Evolutionary conservation across 2,888 invertebrate genomes (phyloP).

Genomic region (Acronicta aceris): DNA sequence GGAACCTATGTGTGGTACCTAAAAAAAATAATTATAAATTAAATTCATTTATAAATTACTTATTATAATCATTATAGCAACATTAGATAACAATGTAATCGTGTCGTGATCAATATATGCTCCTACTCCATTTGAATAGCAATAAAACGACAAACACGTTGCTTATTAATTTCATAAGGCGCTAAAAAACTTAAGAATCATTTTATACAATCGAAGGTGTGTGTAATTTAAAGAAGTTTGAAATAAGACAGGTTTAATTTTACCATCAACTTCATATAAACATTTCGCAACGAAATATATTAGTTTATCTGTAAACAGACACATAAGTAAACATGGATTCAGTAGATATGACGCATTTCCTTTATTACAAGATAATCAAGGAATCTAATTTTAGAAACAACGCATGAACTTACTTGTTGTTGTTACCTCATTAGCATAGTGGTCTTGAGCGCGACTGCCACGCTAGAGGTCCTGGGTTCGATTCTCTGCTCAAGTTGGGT

Average conservation of each 20-base stretch:
- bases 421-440: too few species aligned
- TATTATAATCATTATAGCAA: too few species aligned
- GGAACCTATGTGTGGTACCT: too few species aligned
- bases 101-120: background rate
- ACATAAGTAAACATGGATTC: background rate
- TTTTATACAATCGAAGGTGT: too few species aligned
- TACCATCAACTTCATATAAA: background rate
- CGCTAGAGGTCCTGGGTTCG: too few species aligned
- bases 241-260: background rate
- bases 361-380: background rate
- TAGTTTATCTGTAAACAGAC: background rate
- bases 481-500: too few species aligned
- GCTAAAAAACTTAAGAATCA: background rate
- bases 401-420: background rate
- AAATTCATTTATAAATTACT: too few species aligned
- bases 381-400: background rate
- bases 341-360: background rate
- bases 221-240: too few species aligned
- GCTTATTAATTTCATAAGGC: slow-evolving; percentile 19
- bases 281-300: background rate
- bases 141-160: background rate
- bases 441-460: too few species aligned
- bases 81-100: too few species aligned
- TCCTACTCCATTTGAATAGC: background rate
- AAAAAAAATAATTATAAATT: too few species aligned